Percentiles rank a stretch among this genome's conserved stretches.
Conservation (phyloP, 2,888 invertebrate genomes). For the Peribatodes rhomboidaria region DNA sequence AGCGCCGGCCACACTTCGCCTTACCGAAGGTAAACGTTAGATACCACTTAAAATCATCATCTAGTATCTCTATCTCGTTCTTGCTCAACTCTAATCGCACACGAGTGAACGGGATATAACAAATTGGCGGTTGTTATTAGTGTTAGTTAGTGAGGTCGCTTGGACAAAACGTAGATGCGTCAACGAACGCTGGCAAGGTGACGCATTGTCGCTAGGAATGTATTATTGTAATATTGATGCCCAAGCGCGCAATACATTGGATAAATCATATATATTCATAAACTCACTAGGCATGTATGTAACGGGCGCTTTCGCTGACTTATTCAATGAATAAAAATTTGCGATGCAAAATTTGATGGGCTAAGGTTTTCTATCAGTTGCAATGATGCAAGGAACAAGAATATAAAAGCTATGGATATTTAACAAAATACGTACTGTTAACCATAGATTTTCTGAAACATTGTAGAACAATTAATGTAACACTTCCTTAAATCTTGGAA, state of each 20-base stretch:
- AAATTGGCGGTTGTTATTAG: slow-evolving; percentile 76
- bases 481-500: too few species aligned
- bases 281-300: slow-evolving; percentile 62
- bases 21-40: slow-evolving; percentile 78
- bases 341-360: slow-evolving; percentile 15
- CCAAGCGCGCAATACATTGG: slow-evolving; percentile 59
- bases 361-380: slow-evolving; percentile 15
- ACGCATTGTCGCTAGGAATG: slow-evolving; percentile 82
- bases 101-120: slow-evolving; percentile 72
- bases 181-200: slow-evolving; percentile 85
- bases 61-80: slow-evolving; percentile 68
- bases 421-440: background rate
- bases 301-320: slow-evolving; percentile 53
- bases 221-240: slow-evolving; percentile 76
- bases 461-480: background rate
- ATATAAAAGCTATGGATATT: background rate
- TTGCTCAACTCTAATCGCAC: slow-evolving; percentile 53
- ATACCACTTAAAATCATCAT: slow-evolving; percentile 70
- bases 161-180: slow-evolving; percentile 84
- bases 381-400: background rate
- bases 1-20: slow-evolving; percentile 80
- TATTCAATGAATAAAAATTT: slow-evolving; percentile 35
- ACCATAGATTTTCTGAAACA: background rate
- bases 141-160: slow-evolving; percentile 81
- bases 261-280: slow-evolving; percentile 61